Evolutionary conservation across 2,797 vertebrate genomes (phyloP), one percentile per base, ranked within the genome.

Genomic region (Periparus ater): DNA sequence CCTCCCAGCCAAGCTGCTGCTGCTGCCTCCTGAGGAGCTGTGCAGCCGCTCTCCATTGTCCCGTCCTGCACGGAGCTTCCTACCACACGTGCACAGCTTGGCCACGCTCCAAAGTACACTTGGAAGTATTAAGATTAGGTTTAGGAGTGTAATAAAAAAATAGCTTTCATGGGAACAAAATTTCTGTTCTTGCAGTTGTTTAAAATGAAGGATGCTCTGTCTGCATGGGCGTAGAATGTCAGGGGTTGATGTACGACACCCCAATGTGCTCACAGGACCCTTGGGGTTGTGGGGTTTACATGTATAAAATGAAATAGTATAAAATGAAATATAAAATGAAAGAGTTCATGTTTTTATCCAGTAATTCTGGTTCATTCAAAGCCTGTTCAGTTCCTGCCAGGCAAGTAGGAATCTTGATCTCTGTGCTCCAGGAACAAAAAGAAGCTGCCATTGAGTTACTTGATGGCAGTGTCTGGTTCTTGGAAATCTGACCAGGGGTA

Each of bases 51-150:
- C 80, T 63, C 34, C 2, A 2, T 36, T 60, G 60, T 91, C 76
- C 83, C 38, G 0, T 84, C 81, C 42, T 61, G 53, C 74, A 61
- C 42, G 9, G 72, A 91, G 84, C 63, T 91, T 95, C 95, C 88
- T 71, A 91, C 93, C 78, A 65, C 93, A 95, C 7, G 26, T 95
- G 94, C 83, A 82, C 25, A 13, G 44, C 8, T 22, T 96, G 96
- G 95, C 93, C 67, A 12, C 1, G 6, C 42, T 32, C 94, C 96
- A 96, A 94, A 90, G 60, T 93, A 95, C 71, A 85, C 88, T 96
- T 90, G 95, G 77, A 90, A 77, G 57, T 58, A 93, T 84, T 67
- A 90, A 81, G 94, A 84, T 91, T 76, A 71, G 63, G 71, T 90
- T 93, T 85, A 91, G 80, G 63, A 90, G 74, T 17, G 29, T 53